Evolutionary conservation across 2,888 invertebrate genomes (phyloP).

Genomic region (Meiosimyza platycephala): DNA sequence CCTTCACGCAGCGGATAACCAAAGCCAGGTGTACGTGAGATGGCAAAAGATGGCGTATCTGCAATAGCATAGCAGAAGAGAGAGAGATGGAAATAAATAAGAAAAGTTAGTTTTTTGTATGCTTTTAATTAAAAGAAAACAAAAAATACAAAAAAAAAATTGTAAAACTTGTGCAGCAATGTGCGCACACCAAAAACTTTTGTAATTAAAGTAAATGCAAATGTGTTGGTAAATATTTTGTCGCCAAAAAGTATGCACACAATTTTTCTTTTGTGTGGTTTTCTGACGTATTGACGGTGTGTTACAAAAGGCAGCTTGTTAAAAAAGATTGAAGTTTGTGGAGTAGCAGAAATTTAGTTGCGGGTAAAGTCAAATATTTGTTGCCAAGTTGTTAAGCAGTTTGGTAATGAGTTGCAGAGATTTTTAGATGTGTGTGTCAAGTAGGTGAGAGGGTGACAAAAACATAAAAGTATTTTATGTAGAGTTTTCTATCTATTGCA

Average conservation of each 20-base stretch:
- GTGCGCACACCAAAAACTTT: slow-evolving; percentile 49
- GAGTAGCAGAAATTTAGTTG: too few species aligned
- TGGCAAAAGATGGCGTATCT: slow-evolving; percentile 94
- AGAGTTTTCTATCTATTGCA: too few species aligned
- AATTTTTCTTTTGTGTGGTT: too few species aligned
- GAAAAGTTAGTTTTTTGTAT: neutral
- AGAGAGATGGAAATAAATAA: neutral
- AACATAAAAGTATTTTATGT: too few species aligned
- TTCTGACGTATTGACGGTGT: too few species aligned
- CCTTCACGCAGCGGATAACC: slow-evolving; percentile 90
- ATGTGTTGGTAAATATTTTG: slow-evolving; percentile 45
- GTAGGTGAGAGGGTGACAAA: too few species aligned
- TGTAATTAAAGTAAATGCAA: slow-evolving; percentile 60
- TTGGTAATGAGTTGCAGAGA: neutral
- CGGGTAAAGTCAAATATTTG: neutral
- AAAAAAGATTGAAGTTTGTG: slow-evolving; percentile 29
- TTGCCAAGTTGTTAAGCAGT: slow-evolving; percentile 6
- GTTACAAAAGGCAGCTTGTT: too few species aligned
- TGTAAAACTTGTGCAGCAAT: slow-evolving; percentile 25
- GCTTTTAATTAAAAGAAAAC: neutral
- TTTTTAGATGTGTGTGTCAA: too few species aligned
- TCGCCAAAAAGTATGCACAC: slow-evolving; percentile 18
- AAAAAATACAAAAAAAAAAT: neutral
- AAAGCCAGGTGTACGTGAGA: slow-evolving; percentile 92
- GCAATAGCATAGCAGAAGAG: slow-evolving; percentile 57